These are phyloP conservation scores for Heliconius charithonia DNA, from an alignment of 2,888 invertebrate species.

Conservation along the genomic window DNA sequence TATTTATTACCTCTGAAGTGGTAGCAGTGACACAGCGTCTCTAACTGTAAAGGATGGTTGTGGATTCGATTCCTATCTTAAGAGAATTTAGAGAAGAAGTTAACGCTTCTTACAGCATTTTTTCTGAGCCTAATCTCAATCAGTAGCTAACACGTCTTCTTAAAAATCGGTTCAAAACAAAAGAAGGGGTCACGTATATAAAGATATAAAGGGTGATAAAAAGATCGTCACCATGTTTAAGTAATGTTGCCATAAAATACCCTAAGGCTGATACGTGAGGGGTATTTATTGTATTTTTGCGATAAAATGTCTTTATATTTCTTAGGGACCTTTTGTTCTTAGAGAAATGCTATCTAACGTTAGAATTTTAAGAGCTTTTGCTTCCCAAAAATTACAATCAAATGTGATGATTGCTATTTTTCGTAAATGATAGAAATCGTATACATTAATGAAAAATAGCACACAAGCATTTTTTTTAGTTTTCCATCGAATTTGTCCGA, in stretches of 20 bases:
- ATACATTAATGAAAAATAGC: too few species aligned
- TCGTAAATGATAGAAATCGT: too few species aligned
- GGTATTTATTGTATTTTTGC: conserved; percentile 34
- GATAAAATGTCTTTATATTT: conserved; percentile 20
- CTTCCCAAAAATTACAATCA: too few species aligned
- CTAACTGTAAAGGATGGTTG: not conserved
- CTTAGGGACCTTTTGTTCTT: conserved; percentile 23
- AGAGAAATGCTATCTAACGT: not conserved
- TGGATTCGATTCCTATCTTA: not conserved
- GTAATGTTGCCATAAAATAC: conserved; percentile 45
- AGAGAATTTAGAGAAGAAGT: not conserved
- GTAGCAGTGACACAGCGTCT: not conserved
- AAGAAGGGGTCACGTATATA: conserved; percentile 38
- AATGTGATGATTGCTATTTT: too few species aligned
- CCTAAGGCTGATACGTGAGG: conserved; percentile 40
- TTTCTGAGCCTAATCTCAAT: not conserved
- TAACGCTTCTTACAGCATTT: too few species aligned
- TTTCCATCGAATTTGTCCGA: too few species aligned
- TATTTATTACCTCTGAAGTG: not conserved
- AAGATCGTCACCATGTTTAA: conserved; percentile 43
- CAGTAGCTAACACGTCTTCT: not conserved
- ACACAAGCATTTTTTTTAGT: too few species aligned
- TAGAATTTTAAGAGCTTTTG: not conserved
- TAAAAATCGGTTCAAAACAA: conserved; percentile 19
- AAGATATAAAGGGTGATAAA: conserved; percentile 35